These are phyloP conservation scores for Montipora capricornis DNA, from an alignment of 64 coral and sea anemone species.

Conservation along the genomic window DNA sequence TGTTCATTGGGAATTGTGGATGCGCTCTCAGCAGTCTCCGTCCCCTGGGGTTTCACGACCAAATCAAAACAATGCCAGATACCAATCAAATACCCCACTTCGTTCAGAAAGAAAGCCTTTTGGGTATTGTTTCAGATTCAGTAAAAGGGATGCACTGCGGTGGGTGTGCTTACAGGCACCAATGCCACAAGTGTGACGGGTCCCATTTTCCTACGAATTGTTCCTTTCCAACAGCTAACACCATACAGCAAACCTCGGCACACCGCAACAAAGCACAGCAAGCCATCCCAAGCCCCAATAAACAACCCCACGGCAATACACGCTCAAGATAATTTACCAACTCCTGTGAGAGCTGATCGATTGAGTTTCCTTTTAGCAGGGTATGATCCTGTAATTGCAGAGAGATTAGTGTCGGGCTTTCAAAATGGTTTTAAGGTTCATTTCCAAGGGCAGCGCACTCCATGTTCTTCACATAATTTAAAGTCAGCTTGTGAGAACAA, in stretches of 20 bases:
- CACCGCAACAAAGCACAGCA: no score
- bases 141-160: not conserved
- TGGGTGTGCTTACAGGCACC: constrained; percentile 3
- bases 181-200: not conserved
- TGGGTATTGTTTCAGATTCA: constrained; percentile 15
- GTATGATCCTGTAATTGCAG: not conserved
- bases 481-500: not conserved
- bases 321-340: not conserved
- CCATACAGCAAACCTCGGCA: not conserved
- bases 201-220: not conserved
- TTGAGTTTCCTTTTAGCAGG: constrained; percentile 7
- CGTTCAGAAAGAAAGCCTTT: not conserved
- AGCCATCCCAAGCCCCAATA: no score
- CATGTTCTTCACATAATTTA: not conserved
- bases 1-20: constrained; percentile 36
- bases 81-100: not conserved
- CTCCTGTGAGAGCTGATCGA: not conserved
- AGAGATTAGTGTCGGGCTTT: not conserved
- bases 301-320: no score
- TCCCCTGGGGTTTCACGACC: not conserved
- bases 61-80: not conserved
- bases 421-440: not conserved
- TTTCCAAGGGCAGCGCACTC: not conserved
- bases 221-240: constrained; percentile 7
- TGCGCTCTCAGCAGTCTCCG: constrained; percentile 15